phyloP scores from a whole-genome alignment of 2,113 vertebrate genomes.

The Bubalus kerabau region DNA sequence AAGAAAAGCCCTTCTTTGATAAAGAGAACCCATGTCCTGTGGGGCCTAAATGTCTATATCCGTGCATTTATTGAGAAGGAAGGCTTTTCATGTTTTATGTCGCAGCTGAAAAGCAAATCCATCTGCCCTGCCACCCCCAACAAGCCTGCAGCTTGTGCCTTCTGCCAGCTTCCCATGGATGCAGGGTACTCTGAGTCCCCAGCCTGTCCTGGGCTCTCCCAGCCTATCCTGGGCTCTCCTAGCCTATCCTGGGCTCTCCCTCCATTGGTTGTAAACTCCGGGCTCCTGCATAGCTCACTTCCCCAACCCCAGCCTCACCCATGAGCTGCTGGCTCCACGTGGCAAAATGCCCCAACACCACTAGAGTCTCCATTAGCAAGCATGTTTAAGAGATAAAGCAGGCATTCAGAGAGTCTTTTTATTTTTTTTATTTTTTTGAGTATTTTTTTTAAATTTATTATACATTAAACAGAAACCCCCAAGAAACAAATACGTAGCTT shows the following conservation, averaged over 20 bases:
- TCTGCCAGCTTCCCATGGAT: background rate
- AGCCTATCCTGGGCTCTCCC: background rate
- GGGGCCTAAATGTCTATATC: background rate
- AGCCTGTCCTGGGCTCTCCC: too few species aligned
- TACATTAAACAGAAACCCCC: slow-evolving; percentile 27
- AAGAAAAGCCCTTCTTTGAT: too few species aligned
- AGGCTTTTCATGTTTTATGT: slow-evolving; percentile 50
- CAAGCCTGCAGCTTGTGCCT: background rate
- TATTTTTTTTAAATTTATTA: too few species aligned
- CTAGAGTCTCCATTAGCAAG: background rate
- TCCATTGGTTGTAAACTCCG: background rate
- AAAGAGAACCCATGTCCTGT: too few species aligned
- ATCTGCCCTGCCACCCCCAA: background rate
- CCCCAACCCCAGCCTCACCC: background rate
- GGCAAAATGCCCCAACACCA: background rate
- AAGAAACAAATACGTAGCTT: background rate
- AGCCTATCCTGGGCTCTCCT: too few species aligned
- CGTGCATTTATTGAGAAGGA: background rate
- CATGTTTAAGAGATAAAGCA: background rate
- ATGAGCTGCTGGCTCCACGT: background rate
- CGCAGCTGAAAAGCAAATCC: slow-evolving; percentile 20
- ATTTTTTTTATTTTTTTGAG: background rate
- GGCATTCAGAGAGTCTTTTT: background rate
- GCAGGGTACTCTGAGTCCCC: rapidly evolving
- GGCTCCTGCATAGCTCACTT: background rate